Evolutionary conservation across 2,797 vertebrate species (phyloP).

Genomic region (Hyperoplus lanceolatus): DNA sequence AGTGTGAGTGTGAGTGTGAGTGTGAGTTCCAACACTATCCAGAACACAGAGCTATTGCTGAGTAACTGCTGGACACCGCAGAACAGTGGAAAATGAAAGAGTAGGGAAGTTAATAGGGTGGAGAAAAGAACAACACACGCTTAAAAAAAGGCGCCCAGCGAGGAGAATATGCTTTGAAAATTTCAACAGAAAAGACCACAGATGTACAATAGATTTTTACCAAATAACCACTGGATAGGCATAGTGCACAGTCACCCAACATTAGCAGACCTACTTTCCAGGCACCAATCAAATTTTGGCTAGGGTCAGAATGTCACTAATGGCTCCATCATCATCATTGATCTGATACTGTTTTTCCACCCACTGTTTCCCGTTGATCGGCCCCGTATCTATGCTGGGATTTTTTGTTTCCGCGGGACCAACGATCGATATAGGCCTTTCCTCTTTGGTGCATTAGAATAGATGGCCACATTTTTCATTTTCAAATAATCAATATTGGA

Average conservation of each 20-base stretch:
- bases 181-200: slow-evolving; percentile 33
- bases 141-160: not conserved
- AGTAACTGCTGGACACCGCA: slow-evolving; percentile 49
- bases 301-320: slow-evolving; percentile 58
- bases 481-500: slow-evolving; percentile 49
- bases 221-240: not conserved
- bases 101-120: slow-evolving; percentile 38
- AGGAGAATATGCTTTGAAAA: slow-evolving; percentile 30
- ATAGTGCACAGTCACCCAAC: slow-evolving; percentile 17
- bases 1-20: too few species aligned
- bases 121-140: slow-evolving; percentile 30
- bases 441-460: slow-evolving; percentile 49
- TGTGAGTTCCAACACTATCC: slow-evolving; percentile 16
- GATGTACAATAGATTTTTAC: slow-evolving; percentile 9
- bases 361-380: slow-evolving; percentile 34
- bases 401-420: slow-evolving; percentile 23
- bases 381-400: slow-evolving; percentile 22
- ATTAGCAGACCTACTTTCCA: slow-evolving; percentile 43
- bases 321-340: slow-evolving; percentile 70
- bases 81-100: slow-evolving; percentile 59
- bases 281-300: slow-evolving; percentile 25
- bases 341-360: slow-evolving; percentile 54
- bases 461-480: slow-evolving; percentile 47
- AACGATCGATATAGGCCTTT: slow-evolving; percentile 56
- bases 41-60: slow-evolving; percentile 24